Conservation (phyloP, 2,888 invertebrate genomes). For the Himalopsyche kuldschensis region DNA sequence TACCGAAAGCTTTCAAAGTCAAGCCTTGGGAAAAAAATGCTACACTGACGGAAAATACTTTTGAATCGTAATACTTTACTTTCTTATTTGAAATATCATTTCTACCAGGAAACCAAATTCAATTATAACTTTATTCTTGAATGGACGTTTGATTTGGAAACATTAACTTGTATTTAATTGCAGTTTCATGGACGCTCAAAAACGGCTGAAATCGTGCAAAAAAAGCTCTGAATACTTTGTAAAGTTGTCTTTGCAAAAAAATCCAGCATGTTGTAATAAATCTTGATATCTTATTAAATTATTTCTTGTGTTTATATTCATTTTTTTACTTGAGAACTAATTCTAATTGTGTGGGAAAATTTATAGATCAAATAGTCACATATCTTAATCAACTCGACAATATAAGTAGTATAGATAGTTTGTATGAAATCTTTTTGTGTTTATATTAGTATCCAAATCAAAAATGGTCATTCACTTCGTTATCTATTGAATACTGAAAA, state of each 20-base stretch:
- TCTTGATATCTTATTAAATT: too few species aligned
- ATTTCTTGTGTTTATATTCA: too few species aligned
- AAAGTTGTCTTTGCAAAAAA: not conserved
- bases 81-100: not conserved
- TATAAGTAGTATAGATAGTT: too few species aligned
- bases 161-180: not conserved
- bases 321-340: too few species aligned
- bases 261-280: not conserved
- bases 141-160: not conserved
- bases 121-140: not conserved
- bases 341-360: too few species aligned
- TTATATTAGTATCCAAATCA: too few species aligned
- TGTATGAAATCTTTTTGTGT: too few species aligned
- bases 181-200: not conserved
- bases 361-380: too few species aligned
- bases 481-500: too few species aligned
- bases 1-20: not conserved
- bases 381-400: too few species aligned
- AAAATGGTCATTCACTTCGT: too few species aligned
- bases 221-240: not conserved
- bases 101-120: not conserved
- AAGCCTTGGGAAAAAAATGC: not conserved
- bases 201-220: not conserved
- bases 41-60: not conserved
- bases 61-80: not conserved